Evolutionary conservation across 1,140 invertebrate species (phyloP).

Genomic region (Bombus soroeensis): DNA sequence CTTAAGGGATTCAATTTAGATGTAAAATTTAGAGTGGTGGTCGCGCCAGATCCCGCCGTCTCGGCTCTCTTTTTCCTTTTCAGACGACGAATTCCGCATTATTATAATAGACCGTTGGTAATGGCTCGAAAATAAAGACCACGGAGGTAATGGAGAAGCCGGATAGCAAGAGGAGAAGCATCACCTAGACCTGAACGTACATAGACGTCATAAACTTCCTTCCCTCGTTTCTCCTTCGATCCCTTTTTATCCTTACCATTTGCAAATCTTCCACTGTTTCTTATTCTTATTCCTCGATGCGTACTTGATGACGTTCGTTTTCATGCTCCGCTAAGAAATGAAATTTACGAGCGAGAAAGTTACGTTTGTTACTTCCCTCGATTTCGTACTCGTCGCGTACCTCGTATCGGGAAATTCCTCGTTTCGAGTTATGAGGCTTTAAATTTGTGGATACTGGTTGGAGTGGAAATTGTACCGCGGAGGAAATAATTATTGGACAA

Average conservation of each 20-base stretch:
- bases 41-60: slow-evolving; percentile 5
- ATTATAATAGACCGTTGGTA: slow-evolving; percentile 67
- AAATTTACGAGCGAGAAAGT: not conserved
- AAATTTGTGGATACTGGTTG: no score
- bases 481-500: not conserved
- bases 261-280: slow-evolving; percentile 41
- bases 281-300: not conserved
- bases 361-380: not conserved
- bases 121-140: slow-evolving; percentile 67
- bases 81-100: slow-evolving; percentile 56
- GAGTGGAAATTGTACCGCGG: not conserved
- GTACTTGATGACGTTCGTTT: not conserved
- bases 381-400: not conserved
- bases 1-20: slow-evolving; percentile 76
- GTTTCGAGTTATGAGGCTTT: no score
- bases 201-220: slow-evolving; percentile 21
- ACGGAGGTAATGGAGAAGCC: slow-evolving; percentile 47
- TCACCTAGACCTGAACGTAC: not conserved
- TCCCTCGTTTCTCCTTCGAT: not conserved
- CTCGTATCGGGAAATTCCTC: no score
- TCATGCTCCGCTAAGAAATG: not conserved
- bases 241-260: slow-evolving; percentile 4
- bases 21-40: slow-evolving; percentile 71
- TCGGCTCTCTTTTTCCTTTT: slow-evolving; percentile 15
- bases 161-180: not conserved